Base-by-base conservation (phyloP, 2,113 vertebrate species). In the Melanotaenia duboulayi region DNA sequence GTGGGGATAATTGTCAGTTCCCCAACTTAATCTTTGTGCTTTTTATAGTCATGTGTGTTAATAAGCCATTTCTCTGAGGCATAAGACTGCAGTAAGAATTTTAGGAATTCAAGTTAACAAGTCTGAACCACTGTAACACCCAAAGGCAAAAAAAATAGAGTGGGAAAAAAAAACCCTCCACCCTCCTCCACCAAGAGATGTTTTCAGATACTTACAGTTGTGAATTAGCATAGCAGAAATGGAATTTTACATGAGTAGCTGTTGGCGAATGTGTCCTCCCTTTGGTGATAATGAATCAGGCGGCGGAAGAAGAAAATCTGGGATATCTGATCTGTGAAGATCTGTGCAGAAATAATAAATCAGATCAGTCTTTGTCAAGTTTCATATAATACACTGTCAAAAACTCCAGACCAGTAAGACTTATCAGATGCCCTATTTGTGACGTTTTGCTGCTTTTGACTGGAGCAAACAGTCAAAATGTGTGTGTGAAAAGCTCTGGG, bases 71-170 rank as follows among this genome's bases (percentile, higher is more conserved):
- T 88, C 86, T 89, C 49, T 65, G 37, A 85, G 61, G 86, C 80
- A 81, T 75, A 69, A 72, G 78, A 81, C 82, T 76, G 71, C 44
- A 40, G 58, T 39, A 86, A 75, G 90, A 92, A 92, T 92, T 83
- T 83, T 70, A 81, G 80, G 88, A 86, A 93, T 92, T 85, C 73
- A 71, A 66, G 76, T 89, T 87, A 89, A 90, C 90, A 90, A 90
- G 91, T 89, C 89, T 83, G 80, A 92, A 89, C 90, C 84, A 82
- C 85, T 88, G 80, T 82, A 87, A 76, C 71, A 85, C 80, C 80
- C 85, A 13, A 72, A 87, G 85, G 85, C 78, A 69, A 55, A 42
- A 37, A 23, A 48, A 4, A 48, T 24, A 11, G 5, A 16, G 23
- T 4, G 25, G 25, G 20, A n/a, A 17, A 44, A 17, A 44, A 17